Evolutionary conservation across 2,113 vertebrate species (phyloP), one percentile per base, ranked within the genome.

Genomic region (Abramis brama): DNA sequence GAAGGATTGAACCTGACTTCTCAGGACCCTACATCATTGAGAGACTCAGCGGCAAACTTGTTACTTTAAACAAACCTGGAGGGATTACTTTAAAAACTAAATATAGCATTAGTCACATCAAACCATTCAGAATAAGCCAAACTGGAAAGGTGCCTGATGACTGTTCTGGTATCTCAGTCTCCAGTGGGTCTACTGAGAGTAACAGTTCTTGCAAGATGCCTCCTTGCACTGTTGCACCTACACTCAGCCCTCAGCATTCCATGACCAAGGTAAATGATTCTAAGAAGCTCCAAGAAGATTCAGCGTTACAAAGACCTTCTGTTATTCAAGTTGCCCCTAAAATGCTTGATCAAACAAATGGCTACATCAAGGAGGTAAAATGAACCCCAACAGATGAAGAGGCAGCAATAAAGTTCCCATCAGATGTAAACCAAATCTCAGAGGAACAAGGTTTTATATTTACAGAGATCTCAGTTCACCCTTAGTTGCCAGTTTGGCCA

Each of bases 21-120:
- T 85, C 80, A 66, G 86, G 79, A 50, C 83, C 83, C 11, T 87
- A 87, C 52, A 12, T 75, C 25, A 88, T 87, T 73, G 11, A 66
- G 23, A n/a, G 66, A 12, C 30, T 85, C 17, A 50, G 82, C 19
- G 52, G 88, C 25, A 89, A 84, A 62, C 60, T 87, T 30, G 27
- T 30, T 1, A 30, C 27, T 30, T 30, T 30, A 30, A 30, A 30
- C 27, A 30, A 30, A 30, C 27, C 27, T 27, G 27, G 27, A 27
- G 27, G 27, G 27, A 30, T 30, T 30, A 30, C 27, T 30, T 71
- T 68, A 85, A 25, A 88, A 73, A 66, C 52, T 83, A n/a, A 66
- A 15, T 82, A 76, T 39, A 86, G 39, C 33, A 64, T 82, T 36
- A 11, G 39, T 62, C 82, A 85, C 60, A 62, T 88, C 23, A 88